Base-by-base conservation (phyloP, 2,888 invertebrate species). In the Malthinus flaveolus region DNA sequence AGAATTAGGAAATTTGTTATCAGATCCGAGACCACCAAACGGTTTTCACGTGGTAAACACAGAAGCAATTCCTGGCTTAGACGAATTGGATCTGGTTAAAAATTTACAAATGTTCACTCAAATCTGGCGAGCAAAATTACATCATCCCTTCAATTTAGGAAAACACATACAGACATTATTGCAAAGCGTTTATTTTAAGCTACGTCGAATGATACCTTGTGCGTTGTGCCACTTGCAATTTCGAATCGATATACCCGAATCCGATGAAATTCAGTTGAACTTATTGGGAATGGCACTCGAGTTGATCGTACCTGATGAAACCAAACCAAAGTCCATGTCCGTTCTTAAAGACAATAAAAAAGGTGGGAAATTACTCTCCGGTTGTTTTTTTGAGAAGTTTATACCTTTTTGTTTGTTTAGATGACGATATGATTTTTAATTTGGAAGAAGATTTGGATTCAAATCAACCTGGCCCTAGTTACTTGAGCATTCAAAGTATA, bases 41-140 rank as follows among this genome's bases (percentile, higher is more conserved):
- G 91, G 90, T 50, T 89, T 91, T 73, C 87, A 90, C 68, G 85
- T 91, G 44, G 90, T 89, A 42, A 91, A 90, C 71, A 91, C 90
- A 0, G 89, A 92, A 75, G 81, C 81, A 32, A 85, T 91, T 54
- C 90, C 91, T 1, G 92, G 91, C 0, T 79, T 88, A 59, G 83
- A 85, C 42, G 87, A 86, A 59, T 79, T 86, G 62, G 87, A 88
- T 68, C 83, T 86, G 7, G 86, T 88, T 0, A 82, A 84, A 66
- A 89, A 88, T 75, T 78, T 89, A 37, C 89, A 93, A 81, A 91
- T 92, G 89, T 93, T 93, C 72, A 87, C 92, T 0, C 93, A 95
- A 75, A 86, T 95, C 12, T 91, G 91, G 81, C 79, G 87, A 35
- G 84, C 86, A 0, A 87, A 87, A 72, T 80, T 87, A 35, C 79